Evolutionary conservation across 53 echinoderm and acorn worm genomes (phyloP), one percentile per base, ranked within the genome.

Genomic region (Henricia sp.): DNA sequence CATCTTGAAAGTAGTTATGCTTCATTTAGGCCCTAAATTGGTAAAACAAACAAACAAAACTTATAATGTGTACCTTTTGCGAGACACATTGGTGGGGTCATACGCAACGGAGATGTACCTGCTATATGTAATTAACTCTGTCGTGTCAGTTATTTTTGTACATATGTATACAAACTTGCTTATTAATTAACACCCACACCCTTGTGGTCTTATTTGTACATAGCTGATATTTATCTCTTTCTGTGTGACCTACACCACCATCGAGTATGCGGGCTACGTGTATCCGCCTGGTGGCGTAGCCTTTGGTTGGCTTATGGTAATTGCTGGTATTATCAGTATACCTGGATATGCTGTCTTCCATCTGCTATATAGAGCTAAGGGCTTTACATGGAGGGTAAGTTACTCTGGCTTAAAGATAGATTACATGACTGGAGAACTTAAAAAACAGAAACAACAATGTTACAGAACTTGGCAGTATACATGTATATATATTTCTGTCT

Each of bases 161-260:
- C 32, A 33, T 0, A 28, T 16, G 37, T 39, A 17, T n/a, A n/a
- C n/a, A n/a, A n/a, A n/a, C n/a, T n/a, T n/a, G n/a, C 21, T 6
- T 56, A 56, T 56, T 56, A 56, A 14, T 56, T 20, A 19, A 23
- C 23, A 20, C 11, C 21, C 16, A 20, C 21, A 12, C 2, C 3
- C 3, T 42, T 70, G 12, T 5, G 21, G 0, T 39, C 25, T 27
- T 50, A 11, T 43, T 14, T 28, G 4, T 43, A 3, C 13, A 2
- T 67, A 92, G 92, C 77, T 82, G 33, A 85, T 93, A 37, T 93
- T 93, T 74, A 74, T 93, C 82, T 93, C 77, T 67, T 90, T 90
- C 88, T 90, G 90, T 46, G 74, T 88, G 38, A 88, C 72, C 2
- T 93, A 93, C 65, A 39, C 71, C 25, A 86, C 86, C 5, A 43